Evolutionary conservation across 2,113 vertebrate genomes (phyloP).

Genomic region (Benthochromis sp.): DNA sequence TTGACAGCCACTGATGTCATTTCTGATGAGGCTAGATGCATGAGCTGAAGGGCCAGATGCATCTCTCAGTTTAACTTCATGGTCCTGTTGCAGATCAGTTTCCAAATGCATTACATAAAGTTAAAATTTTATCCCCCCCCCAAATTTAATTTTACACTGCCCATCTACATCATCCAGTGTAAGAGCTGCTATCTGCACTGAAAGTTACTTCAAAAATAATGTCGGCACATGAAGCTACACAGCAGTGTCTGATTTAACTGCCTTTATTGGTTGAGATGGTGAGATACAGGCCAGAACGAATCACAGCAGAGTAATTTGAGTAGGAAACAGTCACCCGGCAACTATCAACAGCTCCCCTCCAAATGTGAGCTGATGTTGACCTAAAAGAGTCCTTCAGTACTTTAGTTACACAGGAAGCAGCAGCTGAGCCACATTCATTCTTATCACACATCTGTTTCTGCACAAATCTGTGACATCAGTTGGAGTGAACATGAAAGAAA

Average conservation of each 20-base stretch:
- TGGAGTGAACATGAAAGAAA: neutral
- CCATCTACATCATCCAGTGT: neutral
- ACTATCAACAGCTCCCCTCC: neutral
- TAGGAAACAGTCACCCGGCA: neutral
- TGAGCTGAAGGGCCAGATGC: neutral
- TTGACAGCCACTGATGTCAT: neutral
- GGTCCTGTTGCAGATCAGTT: rapidly evolving
- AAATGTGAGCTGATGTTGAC: neutral
- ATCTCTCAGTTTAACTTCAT: neutral
- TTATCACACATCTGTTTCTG: neutral
- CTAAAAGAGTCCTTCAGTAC: neutral
- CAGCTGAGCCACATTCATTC: neutral
- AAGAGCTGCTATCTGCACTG: neutral
- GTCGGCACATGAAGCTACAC: neutral
- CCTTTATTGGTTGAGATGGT: conserved; percentile 28
- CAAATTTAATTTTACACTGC: neutral
- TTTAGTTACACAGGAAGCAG: neutral
- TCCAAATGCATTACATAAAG: rapidly evolving
- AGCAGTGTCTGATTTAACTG: neutral
- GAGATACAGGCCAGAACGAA: neutral
- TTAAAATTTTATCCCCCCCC: neutral
- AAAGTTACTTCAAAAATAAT: neutral
- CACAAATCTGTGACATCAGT: neutral
- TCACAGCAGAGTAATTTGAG: neutral
- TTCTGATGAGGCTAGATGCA: neutral